phyloP scores from a whole-genome alignment of 2,797 vertebrate genomes.

The Toxotes lorentzi region DNA sequence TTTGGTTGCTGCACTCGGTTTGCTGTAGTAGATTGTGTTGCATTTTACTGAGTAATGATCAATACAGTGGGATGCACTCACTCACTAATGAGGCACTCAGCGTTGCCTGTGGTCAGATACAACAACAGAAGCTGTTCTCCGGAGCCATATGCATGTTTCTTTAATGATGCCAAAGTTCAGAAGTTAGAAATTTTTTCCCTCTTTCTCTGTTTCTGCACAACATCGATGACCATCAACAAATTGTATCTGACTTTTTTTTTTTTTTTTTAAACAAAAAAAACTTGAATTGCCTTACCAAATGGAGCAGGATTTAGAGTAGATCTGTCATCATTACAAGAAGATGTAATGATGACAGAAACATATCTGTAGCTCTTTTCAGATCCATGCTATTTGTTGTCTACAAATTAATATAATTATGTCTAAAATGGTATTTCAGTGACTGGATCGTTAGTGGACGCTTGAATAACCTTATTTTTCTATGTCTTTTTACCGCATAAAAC shows the following conservation, averaged over 20 bases:
- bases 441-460: conserved; percentile 21
- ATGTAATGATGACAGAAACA: conserved; percentile 3
- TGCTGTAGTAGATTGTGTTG: conserved; percentile 10
- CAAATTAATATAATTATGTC: conserved; percentile 46
- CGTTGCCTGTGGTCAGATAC: conserved; percentile 16
- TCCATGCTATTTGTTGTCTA: conserved; percentile 19
- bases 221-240: conserved; percentile 28
- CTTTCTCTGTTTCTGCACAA: conserved; percentile 4
- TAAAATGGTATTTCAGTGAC: conserved; percentile 24
- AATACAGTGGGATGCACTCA: conserved; percentile 16
- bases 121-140: not conserved
- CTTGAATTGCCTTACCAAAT: conserved; percentile 5
- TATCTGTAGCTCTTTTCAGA: conserved; percentile 7
- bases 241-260: conserved; percentile 21
- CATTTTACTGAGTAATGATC: conserved; percentile 25
- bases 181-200: not conserved
- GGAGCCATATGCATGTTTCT: conserved; percentile 22
- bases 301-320: not conserved
- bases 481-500: conserved; percentile 33
- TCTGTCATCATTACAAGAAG: conserved; percentile 30
- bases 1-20: conserved; percentile 4
- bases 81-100: conserved; percentile 31
- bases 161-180: conserved; percentile 42
- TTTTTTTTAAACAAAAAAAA: not conserved
- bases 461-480: conserved; percentile 14